Evolutionary conservation across 2,888 invertebrate species (phyloP).

Genomic region (Penaeus monodon): DNA sequence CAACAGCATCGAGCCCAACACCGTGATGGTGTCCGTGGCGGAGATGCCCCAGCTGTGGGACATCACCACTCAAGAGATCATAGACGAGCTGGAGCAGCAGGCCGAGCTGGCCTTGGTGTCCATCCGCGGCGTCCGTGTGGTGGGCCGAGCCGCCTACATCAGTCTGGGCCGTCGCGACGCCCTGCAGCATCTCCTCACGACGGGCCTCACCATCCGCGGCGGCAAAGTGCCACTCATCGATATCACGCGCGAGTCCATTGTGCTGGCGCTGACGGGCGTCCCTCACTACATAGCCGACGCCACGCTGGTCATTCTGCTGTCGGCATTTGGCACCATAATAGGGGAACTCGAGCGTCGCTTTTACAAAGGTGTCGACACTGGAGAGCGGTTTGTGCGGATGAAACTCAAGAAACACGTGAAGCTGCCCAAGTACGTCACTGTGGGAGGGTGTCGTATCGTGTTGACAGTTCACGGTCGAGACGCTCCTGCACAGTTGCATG

Average conservation of each 20-base stretch:
- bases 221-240: constrained; percentile 67
- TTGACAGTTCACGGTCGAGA: constrained; percentile 67
- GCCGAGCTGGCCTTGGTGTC: constrained; percentile 67
- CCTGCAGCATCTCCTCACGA: constrained; percentile 67
- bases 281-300: constrained; percentile 69
- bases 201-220: constrained; percentile 67
- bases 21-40: constrained; percentile 65
- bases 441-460: constrained; percentile 68
- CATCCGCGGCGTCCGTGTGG: constrained; percentile 69
- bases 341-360: constrained; percentile 69
- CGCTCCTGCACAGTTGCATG: constrained; percentile 48
- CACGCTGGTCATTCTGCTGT: constrained; percentile 67
- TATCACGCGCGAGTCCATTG: constrained; percentile 68
- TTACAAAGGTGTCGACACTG: constrained; percentile 70
- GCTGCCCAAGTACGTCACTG: constrained; percentile 67
- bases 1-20: constrained; percentile 66
- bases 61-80: constrained; percentile 69
- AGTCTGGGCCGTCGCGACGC: constrained; percentile 67
- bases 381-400: constrained; percentile 69
- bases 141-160: constrained; percentile 68
- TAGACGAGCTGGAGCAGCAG: constrained; percentile 69
- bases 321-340: constrained; percentile 69
- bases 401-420: constrained; percentile 66
- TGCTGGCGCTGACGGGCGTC: constrained; percentile 69
- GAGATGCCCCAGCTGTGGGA: constrained; percentile 65